Base-by-base conservation (phyloP, 1,140 invertebrate species). In the Sinonovacula constricta region DNA sequence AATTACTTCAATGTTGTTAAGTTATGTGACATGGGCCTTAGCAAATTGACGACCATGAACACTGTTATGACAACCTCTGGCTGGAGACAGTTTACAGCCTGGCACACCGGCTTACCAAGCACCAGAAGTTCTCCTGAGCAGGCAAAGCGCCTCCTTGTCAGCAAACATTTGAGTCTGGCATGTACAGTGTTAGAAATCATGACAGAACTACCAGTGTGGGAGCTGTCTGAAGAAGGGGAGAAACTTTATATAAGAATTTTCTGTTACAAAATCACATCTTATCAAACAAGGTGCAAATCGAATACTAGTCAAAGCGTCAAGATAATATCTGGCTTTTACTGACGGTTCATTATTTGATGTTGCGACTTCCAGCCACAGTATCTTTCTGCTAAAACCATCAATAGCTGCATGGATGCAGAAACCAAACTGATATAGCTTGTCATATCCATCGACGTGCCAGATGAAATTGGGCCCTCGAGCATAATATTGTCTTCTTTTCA, bases 371-470 rank as follows among this genome's bases (percentile, higher is more conserved):
- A 88, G 30, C 88, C 86, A 89, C 63, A 88, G 74, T 3, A 89
- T 57, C 12, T 79, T 67, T 22, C 84, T 63, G 24, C 87, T 88
- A 78, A 71, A 89, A 4, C 87, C 87, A 72, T 89, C 87, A 12
- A 89, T 84, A 45, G 75, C 81, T 30, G 81, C 86, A 67, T 85
- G 79, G 18, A 89, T 84, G 22, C 81, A 79, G 62, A 89, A 81
- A 15, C 88, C 88, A 78, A 76, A 89, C 24, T 82, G 81, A 69
- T 88, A 88, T 14, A 88, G 72, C 71, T 88, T 88, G 59, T 88
- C 67, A 24, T 59, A 71, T 5, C 66, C 31, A 33, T 68, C 66
- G 24, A 59, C 26, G 49, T 71, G 54, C 75, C 75, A 78, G 2
- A 60, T 22, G 30, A 28, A 15, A 31, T 78, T 78, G 3, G 75